These are phyloP conservation scores for Brachionus rotundiformis DNA, from an alignment of 1,140 invertebrate species.

Conservation along the genomic window DNA sequence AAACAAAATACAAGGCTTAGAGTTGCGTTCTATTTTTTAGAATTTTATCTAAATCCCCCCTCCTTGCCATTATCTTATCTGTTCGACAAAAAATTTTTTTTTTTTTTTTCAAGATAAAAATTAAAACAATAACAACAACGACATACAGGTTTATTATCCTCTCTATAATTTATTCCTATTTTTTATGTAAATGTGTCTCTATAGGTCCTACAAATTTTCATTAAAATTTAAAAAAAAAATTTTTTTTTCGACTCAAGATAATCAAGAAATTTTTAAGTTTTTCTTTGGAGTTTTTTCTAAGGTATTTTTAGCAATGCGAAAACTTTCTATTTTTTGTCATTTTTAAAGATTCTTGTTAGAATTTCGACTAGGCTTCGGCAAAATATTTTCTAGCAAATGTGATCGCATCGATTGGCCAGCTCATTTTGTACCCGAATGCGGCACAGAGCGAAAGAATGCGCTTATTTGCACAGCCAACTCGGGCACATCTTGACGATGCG, in stretches of 20 bases:
- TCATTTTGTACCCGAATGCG: neutral
- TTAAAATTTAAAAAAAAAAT: neutral
- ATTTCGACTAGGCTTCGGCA: neutral
- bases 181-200: constrained; percentile 47
- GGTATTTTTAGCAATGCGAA: constrained; percentile 39
- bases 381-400: constrained; percentile 28
- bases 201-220: constrained; percentile 33
- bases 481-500: neutral
- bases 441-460: neutral
- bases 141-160: constrained; percentile 42
- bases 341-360: constrained; percentile 39
- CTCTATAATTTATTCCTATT: constrained; percentile 43
- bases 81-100: neutral
- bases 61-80: constrained; percentile 27
- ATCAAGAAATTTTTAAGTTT: constrained; percentile 39
- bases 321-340: constrained; percentile 40
- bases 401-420: neutral
- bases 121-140: neutral
- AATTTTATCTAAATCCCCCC: constrained; percentile 43
- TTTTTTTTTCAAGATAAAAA: constrained; percentile 17
- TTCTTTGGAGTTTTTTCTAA: neutral
- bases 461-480: constrained; percentile 3
- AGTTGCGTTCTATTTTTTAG: constrained; percentile 41
- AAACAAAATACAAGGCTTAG: neutral
- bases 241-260: constrained; percentile 13